Base-by-base conservation (phyloP, 2,113 vertebrate species). In the Danio rerio region DNA sequence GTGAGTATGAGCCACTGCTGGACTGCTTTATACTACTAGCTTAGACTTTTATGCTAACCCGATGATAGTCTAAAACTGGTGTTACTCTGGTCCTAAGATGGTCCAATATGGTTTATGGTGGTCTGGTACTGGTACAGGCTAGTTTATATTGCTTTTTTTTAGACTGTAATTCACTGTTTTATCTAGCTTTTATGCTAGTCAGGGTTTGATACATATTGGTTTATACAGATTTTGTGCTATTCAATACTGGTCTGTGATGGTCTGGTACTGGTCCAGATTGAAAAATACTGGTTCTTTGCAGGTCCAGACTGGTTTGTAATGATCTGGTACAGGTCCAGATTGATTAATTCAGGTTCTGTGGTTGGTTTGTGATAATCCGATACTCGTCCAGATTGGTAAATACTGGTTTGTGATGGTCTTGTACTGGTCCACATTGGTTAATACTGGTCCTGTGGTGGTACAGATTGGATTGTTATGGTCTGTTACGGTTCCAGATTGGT, bases 1-100 rank as follows among this genome's bases (percentile, higher is more conserved):
- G 87, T 88, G 50, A 85, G 85, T 11, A 12, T 52, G 31, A 31
- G 31, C 31, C 31, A 3, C 31, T 31, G 49, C 49, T 52, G 5
- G 49, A 11, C 49, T 5, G 1, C 49, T 52, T 9, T 52, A 2
- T 31, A 31, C 1, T 3, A 31, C 31, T 31, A 31, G 31, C 31
- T 31, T 31, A 31, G 31, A 31, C 31, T 31, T 31, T 31, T 31
- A 31, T 31, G 31, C 31, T 31, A 31, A 3, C 31, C 31, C 0
- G 1, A 42, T 59, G 9, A 5, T 59, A 9, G 1, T 59, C 4
- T 20, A 8, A 59, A 9, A 59, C n/a, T 61, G 58, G 10, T 61
- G 1, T 65, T 5, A 42, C 31, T 31, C 31, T 31, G 31, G 31
- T 31, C 1, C 31, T 31, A 31, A 31, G 31, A 31, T 31, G 31